These are phyloP conservation scores for Alfaro cultratus DNA, from an alignment of 2,797 vertebrate species.

Conservation along the genomic window DNA sequence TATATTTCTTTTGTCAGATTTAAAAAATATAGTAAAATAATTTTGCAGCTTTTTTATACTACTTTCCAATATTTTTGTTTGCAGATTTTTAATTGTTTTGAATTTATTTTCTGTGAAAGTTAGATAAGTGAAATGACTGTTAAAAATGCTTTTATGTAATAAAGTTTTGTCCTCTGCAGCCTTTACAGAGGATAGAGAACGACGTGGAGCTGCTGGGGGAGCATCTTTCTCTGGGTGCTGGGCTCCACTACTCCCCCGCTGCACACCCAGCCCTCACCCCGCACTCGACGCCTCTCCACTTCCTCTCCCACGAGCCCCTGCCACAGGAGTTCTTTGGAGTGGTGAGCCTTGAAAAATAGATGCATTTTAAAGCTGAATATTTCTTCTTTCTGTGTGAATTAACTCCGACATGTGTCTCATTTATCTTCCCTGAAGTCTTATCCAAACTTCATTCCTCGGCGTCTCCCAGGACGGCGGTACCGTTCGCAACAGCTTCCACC, in stretches of 20 bases:
- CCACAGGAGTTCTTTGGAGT: constrained; percentile 97
- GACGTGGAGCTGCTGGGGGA: constrained; percentile 97
- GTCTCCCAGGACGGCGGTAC: constrained; percentile 93
- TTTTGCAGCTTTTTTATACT: not conserved
- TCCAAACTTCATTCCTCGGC: constrained; percentile 94
- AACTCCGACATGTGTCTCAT: constrained; percentile 7
- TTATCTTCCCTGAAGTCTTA: constrained; percentile 83
- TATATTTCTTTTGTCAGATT: not conserved
- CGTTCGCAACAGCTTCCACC: constrained; percentile 94
- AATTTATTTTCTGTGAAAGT: not conserved
- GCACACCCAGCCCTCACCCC: constrained; percentile 86
- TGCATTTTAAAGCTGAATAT: not conserved
- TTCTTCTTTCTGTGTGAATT: not conserved
- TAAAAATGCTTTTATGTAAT: too few relatives aligned
- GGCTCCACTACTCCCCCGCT: constrained; percentile 91
- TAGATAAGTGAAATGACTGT: not conserved
- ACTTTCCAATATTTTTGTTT: not conserved
- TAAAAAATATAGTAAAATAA: not conserved
- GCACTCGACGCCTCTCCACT: constrained; percentile 91
- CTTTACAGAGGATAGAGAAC: constrained; percentile 97
- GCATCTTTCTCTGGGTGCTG: constrained; percentile 91
- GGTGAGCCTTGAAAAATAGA: constrained; percentile 79
- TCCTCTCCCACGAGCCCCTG: constrained; percentile 93
- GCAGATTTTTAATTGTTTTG: not conserved
- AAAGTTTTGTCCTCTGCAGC: constrained; percentile 71